A percentile compares a stretch with the other conserved stretches of the same genome.
These are phyloP conservation scores for Dryobotodes eremita DNA, from an alignment of 2,888 invertebrate species.

Conservation along the genomic window DNA sequence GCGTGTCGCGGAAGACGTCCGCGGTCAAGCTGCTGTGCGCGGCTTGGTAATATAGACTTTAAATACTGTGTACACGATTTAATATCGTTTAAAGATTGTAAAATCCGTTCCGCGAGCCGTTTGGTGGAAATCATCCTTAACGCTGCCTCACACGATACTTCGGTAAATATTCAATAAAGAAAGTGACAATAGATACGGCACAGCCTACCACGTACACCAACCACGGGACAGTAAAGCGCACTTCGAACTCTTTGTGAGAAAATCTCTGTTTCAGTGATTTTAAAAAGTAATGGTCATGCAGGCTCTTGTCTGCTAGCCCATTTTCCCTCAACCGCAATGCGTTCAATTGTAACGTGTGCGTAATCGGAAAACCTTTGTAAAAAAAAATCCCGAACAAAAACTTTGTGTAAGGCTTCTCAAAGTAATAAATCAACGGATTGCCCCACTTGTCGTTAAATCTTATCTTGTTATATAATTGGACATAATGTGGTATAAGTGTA, in stretches of 20 bases:
- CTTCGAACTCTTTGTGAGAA: conserved; percentile 44
- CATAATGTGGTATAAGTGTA: conserved; percentile 48
- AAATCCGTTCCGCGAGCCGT: no score
- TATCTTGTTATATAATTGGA: conserved; percentile 46
- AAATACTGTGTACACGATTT: no score
- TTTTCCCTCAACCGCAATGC: conserved; percentile 52
- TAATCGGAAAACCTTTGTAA: conserved; percentile 62
- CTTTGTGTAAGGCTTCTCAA: conserved; percentile 46
- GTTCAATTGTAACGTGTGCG: conserved; percentile 28
- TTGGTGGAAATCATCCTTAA: neutral
- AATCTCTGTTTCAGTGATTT: conserved; percentile 44
- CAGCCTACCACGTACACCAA: conserved; percentile 53
- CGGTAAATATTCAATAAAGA: conserved; percentile 50
- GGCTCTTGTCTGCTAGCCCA: conserved; percentile 52
- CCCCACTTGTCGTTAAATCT: conserved; percentile 58
- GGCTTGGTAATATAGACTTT: no score
- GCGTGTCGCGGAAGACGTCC: no score
- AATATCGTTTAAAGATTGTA: no score
- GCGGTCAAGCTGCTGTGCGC: no score
- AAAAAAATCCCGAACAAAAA: conserved; percentile 44
- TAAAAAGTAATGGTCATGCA: conserved; percentile 44
- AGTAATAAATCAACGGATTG: conserved; percentile 38
- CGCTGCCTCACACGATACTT: conserved; percentile 15
- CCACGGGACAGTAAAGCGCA: conserved; percentile 61
- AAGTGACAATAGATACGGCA: conserved; percentile 38